Conservation (phyloP, 2,888 invertebrate genomes). For the Dioctria rufipes region DNA sequence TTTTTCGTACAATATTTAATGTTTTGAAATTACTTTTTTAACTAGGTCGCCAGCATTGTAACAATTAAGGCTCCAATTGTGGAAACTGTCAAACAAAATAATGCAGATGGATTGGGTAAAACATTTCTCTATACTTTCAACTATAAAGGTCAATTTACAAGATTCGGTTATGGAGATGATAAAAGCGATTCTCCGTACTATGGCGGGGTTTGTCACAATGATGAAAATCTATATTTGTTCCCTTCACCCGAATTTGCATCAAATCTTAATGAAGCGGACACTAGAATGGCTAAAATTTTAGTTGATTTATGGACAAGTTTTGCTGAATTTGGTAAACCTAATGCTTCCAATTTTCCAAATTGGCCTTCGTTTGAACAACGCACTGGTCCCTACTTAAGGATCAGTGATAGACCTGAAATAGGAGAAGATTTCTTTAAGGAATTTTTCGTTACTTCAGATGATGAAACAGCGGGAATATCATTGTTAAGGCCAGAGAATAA, state of each 20-base stretch:
- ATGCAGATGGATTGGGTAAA: background rate
- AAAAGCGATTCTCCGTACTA: slow-evolving; percentile 70
- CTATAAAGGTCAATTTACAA: slow-evolving; percentile 54
- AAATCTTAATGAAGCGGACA: slow-evolving; percentile 68
- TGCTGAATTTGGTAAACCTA: slow-evolving; percentile 67
- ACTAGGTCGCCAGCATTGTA: slow-evolving; percentile 53
- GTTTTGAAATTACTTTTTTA: background rate
- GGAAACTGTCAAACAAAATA: slow-evolving; percentile 36
- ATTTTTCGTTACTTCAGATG: slow-evolving; percentile 66
- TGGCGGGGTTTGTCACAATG: slow-evolving; percentile 74
- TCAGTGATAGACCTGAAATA: slow-evolving; percentile 66
- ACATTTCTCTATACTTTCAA: slow-evolving; percentile 56
- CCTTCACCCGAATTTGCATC: slow-evolving; percentile 68
- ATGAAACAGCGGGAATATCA: slow-evolving; percentile 60
- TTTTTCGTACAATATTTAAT: background rate
- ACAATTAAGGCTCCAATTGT: slow-evolving; percentile 50
- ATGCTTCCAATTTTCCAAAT: slow-evolving; percentile 64
- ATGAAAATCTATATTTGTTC: slow-evolving; percentile 75
- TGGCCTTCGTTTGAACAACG: slow-evolving; percentile 69
- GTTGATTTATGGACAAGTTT: slow-evolving; percentile 71
- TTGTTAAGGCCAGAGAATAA: slow-evolving; percentile 9
- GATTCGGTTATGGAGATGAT: slow-evolving; percentile 65
- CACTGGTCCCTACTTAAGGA: slow-evolving; percentile 70
- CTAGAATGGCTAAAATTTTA: slow-evolving; percentile 71
- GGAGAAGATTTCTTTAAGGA: slow-evolving; percentile 68